Conservation (phyloP, 2,797 vertebrate species). For the Falco rusticolus region DNA sequence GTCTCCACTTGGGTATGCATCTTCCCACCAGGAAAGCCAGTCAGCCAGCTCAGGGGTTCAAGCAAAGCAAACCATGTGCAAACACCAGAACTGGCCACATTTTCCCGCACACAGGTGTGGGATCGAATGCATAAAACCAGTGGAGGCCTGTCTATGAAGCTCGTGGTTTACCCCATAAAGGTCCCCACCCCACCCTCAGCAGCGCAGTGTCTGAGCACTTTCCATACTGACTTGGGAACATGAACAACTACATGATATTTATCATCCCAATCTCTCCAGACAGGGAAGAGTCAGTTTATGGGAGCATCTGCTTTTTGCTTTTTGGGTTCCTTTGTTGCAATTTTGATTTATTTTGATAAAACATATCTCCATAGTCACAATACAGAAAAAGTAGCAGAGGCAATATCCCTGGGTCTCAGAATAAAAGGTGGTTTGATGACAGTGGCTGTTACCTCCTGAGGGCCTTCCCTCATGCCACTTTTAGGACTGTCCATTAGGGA, state of each 20-base stretch:
- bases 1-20: neutral
- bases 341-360: neutral
- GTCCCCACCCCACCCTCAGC: neutral
- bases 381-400: neutral
- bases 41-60: neutral
- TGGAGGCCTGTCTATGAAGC: neutral
- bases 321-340: neutral
- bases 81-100: neutral
- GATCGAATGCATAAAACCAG: neutral
- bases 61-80: neutral
- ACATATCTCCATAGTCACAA: neutral
- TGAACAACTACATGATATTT: neutral
- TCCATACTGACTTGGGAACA: neutral
- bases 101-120: neutral
- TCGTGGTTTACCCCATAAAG: neutral
- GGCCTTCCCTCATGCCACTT: neutral
- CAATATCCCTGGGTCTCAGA: neutral
- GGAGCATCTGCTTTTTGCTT: neutral
- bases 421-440: neutral
- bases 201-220: rapidly evolving
- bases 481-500: neutral
- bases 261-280: neutral
- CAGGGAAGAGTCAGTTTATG: neutral
- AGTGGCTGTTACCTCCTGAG: neutral
- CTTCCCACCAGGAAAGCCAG: neutral